Evolutionary conservation across 1,140 invertebrate genomes (phyloP).

Genomic region (Alviniconcha marisindica): DNA sequence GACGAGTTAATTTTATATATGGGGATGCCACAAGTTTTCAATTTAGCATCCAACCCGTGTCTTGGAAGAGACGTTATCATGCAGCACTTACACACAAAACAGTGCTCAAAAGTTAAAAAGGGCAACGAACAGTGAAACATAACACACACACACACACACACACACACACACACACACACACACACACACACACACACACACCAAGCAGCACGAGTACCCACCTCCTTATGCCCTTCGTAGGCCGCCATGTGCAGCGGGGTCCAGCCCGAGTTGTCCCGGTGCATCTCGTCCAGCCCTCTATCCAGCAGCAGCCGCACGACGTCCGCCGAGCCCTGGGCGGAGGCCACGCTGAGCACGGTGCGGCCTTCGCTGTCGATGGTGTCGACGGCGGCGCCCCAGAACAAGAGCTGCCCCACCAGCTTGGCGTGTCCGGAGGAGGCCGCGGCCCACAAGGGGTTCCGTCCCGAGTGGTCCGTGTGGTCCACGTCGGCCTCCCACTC

Average conservation of each 20-base stretch:
- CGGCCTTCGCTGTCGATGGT: slow-evolving; percentile 93
- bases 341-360: slow-evolving; percentile 87
- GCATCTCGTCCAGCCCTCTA: slow-evolving; percentile 84
- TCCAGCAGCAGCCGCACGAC: slow-evolving; percentile 93
- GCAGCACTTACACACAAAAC: too few relatives aligned
- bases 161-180: slow-evolving; percentile 1
- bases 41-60: too few relatives aligned
- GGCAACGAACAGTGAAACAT: too few relatives aligned
- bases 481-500: slow-evolving; percentile 93
- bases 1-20: too few relatives aligned
- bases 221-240: slow-evolving; percentile 94
- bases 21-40: too few relatives aligned
- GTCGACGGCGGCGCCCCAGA: slow-evolving; percentile 93
- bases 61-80: too few relatives aligned
- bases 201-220: slow-evolving; percentile 78
- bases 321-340: slow-evolving; percentile 88
- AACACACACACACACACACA: too few relatives aligned
- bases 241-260: slow-evolving; percentile 94
- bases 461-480: slow-evolving; percentile 86
- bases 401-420: slow-evolving; percentile 87
- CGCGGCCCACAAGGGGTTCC: slow-evolving; percentile 87
- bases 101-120: too few relatives aligned
- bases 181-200: slow-evolving; percentile 18
- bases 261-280: slow-evolving; percentile 86
- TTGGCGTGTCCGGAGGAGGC: slow-evolving; percentile 90